phyloP scores from a whole-genome alignment of 92 coral and sea anemone genomes.

The Palythoa grandis region DNA sequence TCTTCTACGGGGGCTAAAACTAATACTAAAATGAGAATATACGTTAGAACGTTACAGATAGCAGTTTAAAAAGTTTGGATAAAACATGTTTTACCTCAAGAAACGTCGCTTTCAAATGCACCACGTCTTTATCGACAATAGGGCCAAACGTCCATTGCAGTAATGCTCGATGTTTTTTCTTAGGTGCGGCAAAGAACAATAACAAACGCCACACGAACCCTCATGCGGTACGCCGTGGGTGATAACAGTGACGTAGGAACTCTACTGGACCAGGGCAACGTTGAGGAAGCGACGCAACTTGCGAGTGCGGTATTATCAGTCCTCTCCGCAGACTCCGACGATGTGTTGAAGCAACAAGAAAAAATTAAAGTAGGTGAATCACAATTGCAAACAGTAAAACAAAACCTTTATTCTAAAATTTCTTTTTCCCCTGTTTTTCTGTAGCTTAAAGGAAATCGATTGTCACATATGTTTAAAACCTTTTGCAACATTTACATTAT shows the following conservation, averaged over 20 bases:
- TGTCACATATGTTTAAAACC: no score
- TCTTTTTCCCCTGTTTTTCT: no score
- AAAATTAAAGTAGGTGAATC: constrained; percentile 65
- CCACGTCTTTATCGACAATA: not conserved
- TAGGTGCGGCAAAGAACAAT: constrained; percentile 53
- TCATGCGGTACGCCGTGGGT: constrained; percentile 74
- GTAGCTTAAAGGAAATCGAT: no score
- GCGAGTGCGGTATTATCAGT: constrained; percentile 79
- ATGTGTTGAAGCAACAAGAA: constrained; percentile 49
- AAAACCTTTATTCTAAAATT: no score
- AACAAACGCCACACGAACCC: constrained; percentile 50
- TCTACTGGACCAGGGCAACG: constrained; percentile 63
- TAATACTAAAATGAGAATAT: no score
- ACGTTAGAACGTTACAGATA: no score
- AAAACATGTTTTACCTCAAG: no score
- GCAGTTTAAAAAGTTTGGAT: no score
- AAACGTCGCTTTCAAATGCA: no score
- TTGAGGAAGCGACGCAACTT: constrained; percentile 79
- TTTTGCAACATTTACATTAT: no score
- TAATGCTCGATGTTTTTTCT: not conserved
- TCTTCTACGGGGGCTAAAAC: no score
- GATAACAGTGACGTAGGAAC: constrained; percentile 68
- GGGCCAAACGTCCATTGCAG: not conserved
- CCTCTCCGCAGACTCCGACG: constrained; percentile 59
- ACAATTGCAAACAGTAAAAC: no score